Evolutionary conservation across 1,140 invertebrate species (phyloP).

Genomic region (Drosophila simulans): DNA sequence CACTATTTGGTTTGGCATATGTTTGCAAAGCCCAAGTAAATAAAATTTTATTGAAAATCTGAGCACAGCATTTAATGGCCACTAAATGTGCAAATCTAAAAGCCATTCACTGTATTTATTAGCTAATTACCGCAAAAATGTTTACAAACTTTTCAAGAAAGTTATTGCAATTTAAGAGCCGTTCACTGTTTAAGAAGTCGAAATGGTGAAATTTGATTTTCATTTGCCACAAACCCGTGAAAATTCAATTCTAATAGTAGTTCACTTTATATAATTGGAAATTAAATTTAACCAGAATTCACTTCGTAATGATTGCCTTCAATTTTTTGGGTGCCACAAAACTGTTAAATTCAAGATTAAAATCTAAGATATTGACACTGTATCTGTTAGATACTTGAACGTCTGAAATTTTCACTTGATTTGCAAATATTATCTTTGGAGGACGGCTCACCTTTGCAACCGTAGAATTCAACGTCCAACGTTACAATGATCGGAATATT

Average conservation of each 20-base stretch:
- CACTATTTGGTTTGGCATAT: neutral
- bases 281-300: neutral
- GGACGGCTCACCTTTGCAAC: slow-evolving; percentile 84
- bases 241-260: slow-evolving; percentile 15
- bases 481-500: slow-evolving; percentile 84
- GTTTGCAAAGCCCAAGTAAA: neutral
- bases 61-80: slow-evolving; percentile 2
- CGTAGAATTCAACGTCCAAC: slow-evolving; percentile 85
- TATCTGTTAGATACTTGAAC: slow-evolving; percentile 35
- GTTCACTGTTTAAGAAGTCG: slow-evolving; percentile 11
- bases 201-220: slow-evolving; percentile 10
- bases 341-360: slow-evolving; percentile 26
- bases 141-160: neutral
- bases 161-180: slow-evolving; percentile 1
- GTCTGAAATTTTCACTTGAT: slow-evolving; percentile 30
- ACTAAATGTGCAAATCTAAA: neutral
- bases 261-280: slow-evolving; percentile 5
- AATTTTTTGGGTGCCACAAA: slow-evolving; percentile 39
- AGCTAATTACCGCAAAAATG: slow-evolving; percentile 6
- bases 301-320: slow-evolving; percentile 4
- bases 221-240: slow-evolving; percentile 11
- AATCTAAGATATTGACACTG: slow-evolving; percentile 21
- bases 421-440: slow-evolving; percentile 58
- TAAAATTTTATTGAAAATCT: neutral
- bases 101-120: slow-evolving; percentile 1